Percentiles rank a stretch among this genome's conserved stretches.
phyloP scores from a whole-genome alignment of 2,888 invertebrate species.

The Pristionchus entomophagus region DNA sequence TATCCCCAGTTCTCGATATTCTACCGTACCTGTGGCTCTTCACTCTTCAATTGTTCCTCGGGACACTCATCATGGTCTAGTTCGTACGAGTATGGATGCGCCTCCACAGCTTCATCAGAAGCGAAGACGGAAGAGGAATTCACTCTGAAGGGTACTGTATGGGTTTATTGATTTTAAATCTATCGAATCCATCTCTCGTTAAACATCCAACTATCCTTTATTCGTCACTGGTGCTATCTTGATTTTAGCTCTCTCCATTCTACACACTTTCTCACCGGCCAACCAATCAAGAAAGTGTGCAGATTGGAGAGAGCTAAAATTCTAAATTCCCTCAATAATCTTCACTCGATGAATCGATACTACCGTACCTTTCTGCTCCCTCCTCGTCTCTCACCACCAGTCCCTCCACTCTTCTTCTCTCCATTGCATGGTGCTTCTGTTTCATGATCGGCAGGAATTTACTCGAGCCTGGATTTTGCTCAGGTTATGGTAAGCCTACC shows the following conservation, averaged over 20 bases:
- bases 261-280: too few species aligned
- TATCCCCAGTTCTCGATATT: neutral
- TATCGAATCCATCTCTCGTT: neutral
- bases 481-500: neutral
- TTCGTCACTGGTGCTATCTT: too few species aligned
- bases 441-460: neutral
- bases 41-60: conserved; percentile 54
- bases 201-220: too few species aligned
- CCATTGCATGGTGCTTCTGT: conserved; percentile 48
- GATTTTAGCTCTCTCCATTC: neutral
- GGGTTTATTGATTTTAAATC: neutral
- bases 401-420: conserved; percentile 1
- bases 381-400: conserved; percentile 50
- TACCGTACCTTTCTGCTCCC: conserved; percentile 17
- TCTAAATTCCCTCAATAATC: neutral
- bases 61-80: conserved; percentile 61
- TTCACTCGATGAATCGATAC: neutral
- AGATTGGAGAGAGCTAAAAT: neutral
- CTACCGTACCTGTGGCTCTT: neutral
- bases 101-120: conserved; percentile 53
- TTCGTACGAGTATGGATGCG: conserved; percentile 70
- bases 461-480: neutral
- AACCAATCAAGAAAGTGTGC: too few species aligned
- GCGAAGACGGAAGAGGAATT: conserved; percentile 43
- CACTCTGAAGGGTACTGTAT: neutral